These are phyloP conservation scores for Coendou prehensilis DNA, from an alignment of 2,797 vertebrate species.

Conservation along the genomic window DNA sequence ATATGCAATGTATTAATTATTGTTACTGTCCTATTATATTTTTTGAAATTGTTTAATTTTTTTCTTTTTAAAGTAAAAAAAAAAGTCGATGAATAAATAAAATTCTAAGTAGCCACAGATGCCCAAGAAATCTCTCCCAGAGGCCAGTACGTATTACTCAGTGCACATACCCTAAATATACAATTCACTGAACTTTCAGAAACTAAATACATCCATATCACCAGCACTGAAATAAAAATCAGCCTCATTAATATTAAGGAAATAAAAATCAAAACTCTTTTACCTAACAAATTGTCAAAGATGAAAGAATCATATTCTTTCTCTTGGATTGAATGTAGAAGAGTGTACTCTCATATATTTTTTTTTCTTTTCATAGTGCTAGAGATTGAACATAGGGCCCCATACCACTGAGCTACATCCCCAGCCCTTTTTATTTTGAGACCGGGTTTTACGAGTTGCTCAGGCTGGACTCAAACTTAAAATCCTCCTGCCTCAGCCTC, in stretches of 20 bases:
- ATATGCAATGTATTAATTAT: too few species aligned
- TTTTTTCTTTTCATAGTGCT: not conserved
- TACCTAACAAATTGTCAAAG: not conserved
- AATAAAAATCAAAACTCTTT: constrained; percentile 41
- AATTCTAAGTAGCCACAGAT: not conserved
- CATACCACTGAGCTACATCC: not conserved
- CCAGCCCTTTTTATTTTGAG: not conserved
- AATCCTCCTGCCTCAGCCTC: not conserved
- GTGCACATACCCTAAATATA: not conserved
- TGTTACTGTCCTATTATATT: too few species aligned
- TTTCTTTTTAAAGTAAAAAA: too few species aligned
- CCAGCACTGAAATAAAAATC: constrained; percentile 36
- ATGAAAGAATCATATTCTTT: constrained; percentile 30
- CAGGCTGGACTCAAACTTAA: not conserved
- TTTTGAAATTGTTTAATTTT: too few species aligned
- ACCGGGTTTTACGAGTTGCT: not conserved
- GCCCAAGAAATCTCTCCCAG: not conserved
- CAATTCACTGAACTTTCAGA: constrained; percentile 28
- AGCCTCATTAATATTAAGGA: constrained; percentile 48
- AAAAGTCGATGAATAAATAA: not conserved
- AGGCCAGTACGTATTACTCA: not conserved
- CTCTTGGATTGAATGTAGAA: not conserved
- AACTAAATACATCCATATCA: constrained; percentile 26
- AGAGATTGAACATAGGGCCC: not conserved
- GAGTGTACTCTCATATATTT: not conserved